Base-by-base conservation (phyloP, 2,888 invertebrate species). In the Ephialtes manifestator region DNA sequence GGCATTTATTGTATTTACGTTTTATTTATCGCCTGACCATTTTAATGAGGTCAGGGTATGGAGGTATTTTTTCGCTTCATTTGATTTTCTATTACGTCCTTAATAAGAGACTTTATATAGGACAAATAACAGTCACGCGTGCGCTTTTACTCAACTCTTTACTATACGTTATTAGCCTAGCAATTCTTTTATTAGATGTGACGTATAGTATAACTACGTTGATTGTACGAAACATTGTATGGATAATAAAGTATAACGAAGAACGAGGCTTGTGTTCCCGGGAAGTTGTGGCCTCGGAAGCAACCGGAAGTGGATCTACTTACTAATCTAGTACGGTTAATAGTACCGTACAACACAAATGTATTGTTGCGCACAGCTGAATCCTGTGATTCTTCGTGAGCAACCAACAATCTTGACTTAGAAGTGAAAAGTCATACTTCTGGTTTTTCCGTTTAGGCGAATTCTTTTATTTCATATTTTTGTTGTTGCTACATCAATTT, bases 81-180 rank as follows among this genome's bases (percentile, higher is more conserved):
- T 48, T 1, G 70, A 31, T 28, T 48, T 31, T 39, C 39, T 70
- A 13, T 7, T n/a, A n/a, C 55, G 58, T 58, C n/a, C 58, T 24
- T 28, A 51, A 31, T 15, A 48, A 24, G 48, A 43, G 18, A 18
- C 10, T 39, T 20, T 84, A 87, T 89, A 72, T 86, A 65, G 86
- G 86, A 15, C 89, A 82, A 88, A 89, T 89, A 89, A 89, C 86
- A 87, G 88, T 86, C 60, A 55, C 60, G 60, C 76, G n/a, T 67
- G 70, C 24, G 28, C 55, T 20, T 53, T 55, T 75, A 63, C 67
- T 39, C 18, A 31, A 48, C 63, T 20, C 18, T 55, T 39, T 13
- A 24, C 53, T 35, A 15, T 43, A 24, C 55, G 24, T 53, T 35
- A 68, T 58, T 63, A 28, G 24, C 20, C 13, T 4, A 15, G 58